Evolutionary conservation across 2,888 invertebrate genomes (phyloP), one percentile per base, ranked within the genome.

Genomic region (Torymus tubicola): DNA sequence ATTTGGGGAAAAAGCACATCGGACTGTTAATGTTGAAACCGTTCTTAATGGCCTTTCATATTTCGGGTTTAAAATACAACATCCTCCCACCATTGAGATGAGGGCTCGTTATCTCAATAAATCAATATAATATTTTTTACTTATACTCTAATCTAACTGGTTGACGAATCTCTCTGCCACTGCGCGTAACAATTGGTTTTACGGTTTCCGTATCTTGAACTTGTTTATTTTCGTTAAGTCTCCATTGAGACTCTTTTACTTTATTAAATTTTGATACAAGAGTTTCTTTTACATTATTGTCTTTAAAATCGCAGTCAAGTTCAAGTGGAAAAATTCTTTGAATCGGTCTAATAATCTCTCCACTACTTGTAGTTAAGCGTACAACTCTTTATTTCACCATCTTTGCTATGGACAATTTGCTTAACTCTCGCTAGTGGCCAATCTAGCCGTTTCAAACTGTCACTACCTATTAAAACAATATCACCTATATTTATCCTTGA

Each of bases 61-160:
- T n/a, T n/a, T n/a, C n/a, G n/a, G n/a, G n/a, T n/a, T n/a, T 53
- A 12, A 53, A 53, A 53, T 53, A 12, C 53, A 12, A 53, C 53
- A 53, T 53, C 53, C 53, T 53, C 53, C 53, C 53, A 53, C 53
- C 53, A 53, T 53, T 53, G 53, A 53, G 53, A 53, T 53, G 53
- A 53, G 8, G 53, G 10, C 53, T 53, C 53, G 12, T 53, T 53
- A 53, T 53, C 53, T 53, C 53, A 53, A 53, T 53, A 53, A n/a
- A n/a, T n/a, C n/a, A n/a, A n/a, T n/a, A n/a, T n/a, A n/a, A n/a
- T n/a, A n/a, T n/a, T n/a, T n/a, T n/a, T n/a, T n/a, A n/a, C n/a
- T n/a, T n/a, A n/a, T n/a, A 53, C 53, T 53, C 53, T 53, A 53
- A 53, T 53, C 8, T 11, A 53, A 53, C 10, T n/a, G n/a, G n/a